These are phyloP conservation scores for Oceanites oceanicus DNA, from an alignment of 2,113 vertebrate genomes.

Conservation along the genomic window DNA sequence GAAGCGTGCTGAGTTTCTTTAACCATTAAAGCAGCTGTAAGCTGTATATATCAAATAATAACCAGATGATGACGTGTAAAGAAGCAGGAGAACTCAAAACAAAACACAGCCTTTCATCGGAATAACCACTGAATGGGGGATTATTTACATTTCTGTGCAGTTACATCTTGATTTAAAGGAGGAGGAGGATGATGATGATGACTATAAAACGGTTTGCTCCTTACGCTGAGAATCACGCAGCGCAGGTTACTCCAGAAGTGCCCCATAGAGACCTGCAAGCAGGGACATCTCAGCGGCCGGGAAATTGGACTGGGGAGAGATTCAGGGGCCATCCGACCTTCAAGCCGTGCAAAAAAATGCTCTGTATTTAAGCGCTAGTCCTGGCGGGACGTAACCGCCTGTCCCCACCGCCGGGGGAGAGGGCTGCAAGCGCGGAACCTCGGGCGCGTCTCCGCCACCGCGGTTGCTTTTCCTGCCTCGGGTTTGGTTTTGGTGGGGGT, in stretches of 20 bases:
- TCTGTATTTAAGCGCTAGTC: background rate
- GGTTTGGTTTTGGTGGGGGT: background rate
- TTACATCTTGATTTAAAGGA: background rate
- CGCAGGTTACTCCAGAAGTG: background rate
- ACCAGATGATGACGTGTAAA: background rate
- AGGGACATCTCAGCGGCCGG: background rate
- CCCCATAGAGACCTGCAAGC: background rate
- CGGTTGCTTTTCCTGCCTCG: background rate
- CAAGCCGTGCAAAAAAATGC: background rate
- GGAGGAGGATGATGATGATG: background rate
- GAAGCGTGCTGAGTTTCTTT: background rate
- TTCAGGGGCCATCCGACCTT: background rate
- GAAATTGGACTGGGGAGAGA: rapidly evolving
- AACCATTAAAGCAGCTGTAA: background rate
- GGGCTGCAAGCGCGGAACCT: background rate
- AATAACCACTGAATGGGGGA: background rate
- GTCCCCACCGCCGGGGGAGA: too few species aligned
- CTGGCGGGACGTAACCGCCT: background rate
- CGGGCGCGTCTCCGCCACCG: background rate
- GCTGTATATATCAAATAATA: background rate
- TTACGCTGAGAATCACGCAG: background rate
- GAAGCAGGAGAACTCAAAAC: background rate
- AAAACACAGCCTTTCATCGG: background rate
- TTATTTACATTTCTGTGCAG: background rate
- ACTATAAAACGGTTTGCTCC: background rate